phyloP scores from a whole-genome alignment of 2,888 invertebrate species.

The Neoaliturus tenellus region DNA sequence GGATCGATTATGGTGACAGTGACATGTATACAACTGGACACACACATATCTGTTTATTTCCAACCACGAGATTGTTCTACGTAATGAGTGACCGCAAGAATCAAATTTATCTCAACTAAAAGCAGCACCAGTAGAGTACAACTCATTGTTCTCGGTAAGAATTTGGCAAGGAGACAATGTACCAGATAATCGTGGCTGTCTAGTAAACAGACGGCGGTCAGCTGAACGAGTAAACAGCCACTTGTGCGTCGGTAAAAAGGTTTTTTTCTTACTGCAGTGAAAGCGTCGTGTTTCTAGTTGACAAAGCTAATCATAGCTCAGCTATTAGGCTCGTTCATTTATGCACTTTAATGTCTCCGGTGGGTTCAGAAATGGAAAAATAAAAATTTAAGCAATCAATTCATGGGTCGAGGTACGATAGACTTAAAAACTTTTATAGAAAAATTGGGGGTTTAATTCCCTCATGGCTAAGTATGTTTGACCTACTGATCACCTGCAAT shows the following conservation, averaged over 20 bases:
- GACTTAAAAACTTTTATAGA: too few relatives aligned
- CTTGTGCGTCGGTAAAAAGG: background rate
- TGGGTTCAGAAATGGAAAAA: too few relatives aligned
- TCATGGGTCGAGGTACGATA: too few relatives aligned
- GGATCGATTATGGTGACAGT: background rate
- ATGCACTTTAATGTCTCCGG: too few relatives aligned
- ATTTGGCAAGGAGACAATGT: slow-evolving; percentile 14
- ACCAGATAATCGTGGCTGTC: background rate
- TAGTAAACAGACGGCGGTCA: slow-evolving; percentile 1
- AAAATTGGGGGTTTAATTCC: too few relatives aligned
- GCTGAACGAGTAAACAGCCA: slow-evolving; percentile 11
- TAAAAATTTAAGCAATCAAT: too few relatives aligned
- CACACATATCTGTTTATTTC: background rate
- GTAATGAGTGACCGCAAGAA: slow-evolving; percentile 14
- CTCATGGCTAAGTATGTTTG: too few relatives aligned
- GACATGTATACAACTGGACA: background rate
- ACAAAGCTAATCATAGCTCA: too few relatives aligned
- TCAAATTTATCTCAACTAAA: background rate
- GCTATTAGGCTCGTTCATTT: too few relatives aligned
- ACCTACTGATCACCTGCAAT: too few relatives aligned
- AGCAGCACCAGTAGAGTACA: slow-evolving; percentile 13
- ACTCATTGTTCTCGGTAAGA: slow-evolving; percentile 12
- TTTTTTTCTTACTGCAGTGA: background rate
- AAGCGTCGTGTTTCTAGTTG: too few relatives aligned
- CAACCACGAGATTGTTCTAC: background rate